phyloP scores from a whole-genome alignment of 2,888 invertebrate genomes.

The Scaptomyza parva region DNA sequence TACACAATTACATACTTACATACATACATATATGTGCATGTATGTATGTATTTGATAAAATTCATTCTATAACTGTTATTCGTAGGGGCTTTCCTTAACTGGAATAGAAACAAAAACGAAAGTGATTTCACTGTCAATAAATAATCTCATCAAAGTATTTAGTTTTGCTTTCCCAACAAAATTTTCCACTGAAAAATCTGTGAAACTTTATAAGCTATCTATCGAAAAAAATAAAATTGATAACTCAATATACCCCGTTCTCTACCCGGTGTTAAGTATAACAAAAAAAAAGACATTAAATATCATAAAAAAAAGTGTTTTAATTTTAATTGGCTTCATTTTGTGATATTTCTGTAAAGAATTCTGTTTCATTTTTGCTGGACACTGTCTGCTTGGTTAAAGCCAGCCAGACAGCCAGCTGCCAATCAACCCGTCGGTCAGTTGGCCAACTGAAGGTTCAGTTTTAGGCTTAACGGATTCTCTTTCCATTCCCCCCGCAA shows the following conservation, averaged over 20 bases:
- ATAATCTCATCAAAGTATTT: neutral
- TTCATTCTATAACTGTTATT: no score
- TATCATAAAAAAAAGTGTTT: no score
- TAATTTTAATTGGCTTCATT: no score
- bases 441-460: slow-evolving; percentile 33
- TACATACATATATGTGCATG: no score
- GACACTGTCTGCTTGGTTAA: neutral
- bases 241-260: no score
- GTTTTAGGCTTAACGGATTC: slow-evolving; percentile 58
- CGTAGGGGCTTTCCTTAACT: neutral
- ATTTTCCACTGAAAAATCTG: no score
- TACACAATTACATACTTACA: neutral
- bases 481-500: slow-evolving; percentile 20
- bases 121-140: neutral
- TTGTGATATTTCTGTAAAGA: neutral
- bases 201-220: no score
- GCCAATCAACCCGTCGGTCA: slow-evolving; percentile 39
- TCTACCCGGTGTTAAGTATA: no score
- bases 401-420: slow-evolving; percentile 15
- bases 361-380: slow-evolving; percentile 2
- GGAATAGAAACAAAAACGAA: neutral
- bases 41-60: no score
- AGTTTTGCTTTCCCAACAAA: neutral
- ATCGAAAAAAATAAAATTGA: no score
- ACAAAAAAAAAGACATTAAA: no score